A percentile compares a stretch with the other conserved stretches of the same genome.
These are phyloP conservation scores for Pagetopsis macropterus DNA, from an alignment of 2,797 vertebrate species.

Conservation along the genomic window DNA sequence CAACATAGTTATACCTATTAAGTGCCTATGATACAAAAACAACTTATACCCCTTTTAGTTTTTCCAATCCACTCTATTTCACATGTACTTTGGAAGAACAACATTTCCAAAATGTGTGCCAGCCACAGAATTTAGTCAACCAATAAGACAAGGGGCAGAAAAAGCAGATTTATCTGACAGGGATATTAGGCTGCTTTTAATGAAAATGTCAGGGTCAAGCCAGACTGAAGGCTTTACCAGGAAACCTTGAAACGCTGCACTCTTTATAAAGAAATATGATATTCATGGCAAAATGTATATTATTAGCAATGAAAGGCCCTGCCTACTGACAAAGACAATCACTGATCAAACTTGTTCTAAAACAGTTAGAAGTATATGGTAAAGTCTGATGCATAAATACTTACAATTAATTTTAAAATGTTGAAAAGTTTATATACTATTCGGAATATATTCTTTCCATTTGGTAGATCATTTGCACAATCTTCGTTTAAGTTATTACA, in stretches of 20 bases:
- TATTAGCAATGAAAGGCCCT: conserved; percentile 15
- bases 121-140: conserved; percentile 10
- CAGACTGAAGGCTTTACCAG: conserved; percentile 15
- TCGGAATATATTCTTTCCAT: background rate
- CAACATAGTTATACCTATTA: conserved; percentile 40
- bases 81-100: conserved; percentile 27
- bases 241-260: conserved; percentile 11
- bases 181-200: conserved; percentile 61
- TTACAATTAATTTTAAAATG: background rate
- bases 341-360: background rate
- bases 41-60: conserved; percentile 10
- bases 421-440: background rate
- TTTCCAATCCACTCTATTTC: conserved; percentile 21
- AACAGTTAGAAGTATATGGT: background rate
- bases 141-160: conserved; percentile 29
- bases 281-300: conserved; percentile 1
- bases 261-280: conserved; percentile 6
- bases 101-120: conserved; percentile 26
- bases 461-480: background rate
- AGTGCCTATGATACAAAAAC: conserved; percentile 46
- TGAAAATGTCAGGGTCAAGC: conserved; percentile 54
- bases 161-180: conserved; percentile 53
- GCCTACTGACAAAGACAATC: background rate
- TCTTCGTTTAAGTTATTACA: background rate
- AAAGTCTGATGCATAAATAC: background rate